Evolutionary conservation across 2,888 invertebrate genomes (phyloP).

Genomic region (Dysmachus trigonus): DNA sequence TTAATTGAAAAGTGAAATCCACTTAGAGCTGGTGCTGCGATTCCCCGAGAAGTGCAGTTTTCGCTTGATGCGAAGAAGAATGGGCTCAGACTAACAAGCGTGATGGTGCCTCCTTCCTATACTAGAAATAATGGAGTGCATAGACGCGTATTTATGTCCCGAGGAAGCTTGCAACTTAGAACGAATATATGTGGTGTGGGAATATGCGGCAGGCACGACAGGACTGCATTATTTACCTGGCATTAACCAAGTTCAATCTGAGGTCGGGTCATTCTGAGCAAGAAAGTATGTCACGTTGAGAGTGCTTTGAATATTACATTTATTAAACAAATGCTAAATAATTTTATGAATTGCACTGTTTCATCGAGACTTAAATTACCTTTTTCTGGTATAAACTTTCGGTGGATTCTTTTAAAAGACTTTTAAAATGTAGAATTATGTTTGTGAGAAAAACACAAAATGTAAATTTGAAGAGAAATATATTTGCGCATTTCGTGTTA

Average conservation of each 20-base stretch:
- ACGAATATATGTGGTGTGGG: not conserved
- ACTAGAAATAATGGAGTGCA: not conserved
- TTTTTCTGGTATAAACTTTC: not conserved
- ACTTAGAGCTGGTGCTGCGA: not conserved
- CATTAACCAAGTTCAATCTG: not conserved
- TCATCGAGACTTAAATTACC: not conserved
- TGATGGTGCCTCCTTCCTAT: not conserved
- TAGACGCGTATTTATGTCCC: not conserved
- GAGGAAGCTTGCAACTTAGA: not conserved
- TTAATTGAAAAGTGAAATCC: slow-evolving; percentile 31
- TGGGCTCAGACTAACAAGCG: not conserved
- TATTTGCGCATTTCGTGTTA: too few relatives aligned
- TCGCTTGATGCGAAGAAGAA: not conserved
- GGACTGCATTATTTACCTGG: not conserved
- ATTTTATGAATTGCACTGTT: not conserved
- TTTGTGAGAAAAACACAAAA: not conserved
- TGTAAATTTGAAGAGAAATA: too few relatives aligned
- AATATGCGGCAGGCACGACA: not conserved
- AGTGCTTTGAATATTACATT: not conserved
- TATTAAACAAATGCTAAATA: not conserved
- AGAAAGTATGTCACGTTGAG: not conserved
- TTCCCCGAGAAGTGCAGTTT: not conserved
- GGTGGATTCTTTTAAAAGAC: not conserved
- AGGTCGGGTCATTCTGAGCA: not conserved
- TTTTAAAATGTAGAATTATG: not conserved